Conservation (phyloP, 2,888 invertebrate genomes). For the Sphaeridia pumilis region DNA sequence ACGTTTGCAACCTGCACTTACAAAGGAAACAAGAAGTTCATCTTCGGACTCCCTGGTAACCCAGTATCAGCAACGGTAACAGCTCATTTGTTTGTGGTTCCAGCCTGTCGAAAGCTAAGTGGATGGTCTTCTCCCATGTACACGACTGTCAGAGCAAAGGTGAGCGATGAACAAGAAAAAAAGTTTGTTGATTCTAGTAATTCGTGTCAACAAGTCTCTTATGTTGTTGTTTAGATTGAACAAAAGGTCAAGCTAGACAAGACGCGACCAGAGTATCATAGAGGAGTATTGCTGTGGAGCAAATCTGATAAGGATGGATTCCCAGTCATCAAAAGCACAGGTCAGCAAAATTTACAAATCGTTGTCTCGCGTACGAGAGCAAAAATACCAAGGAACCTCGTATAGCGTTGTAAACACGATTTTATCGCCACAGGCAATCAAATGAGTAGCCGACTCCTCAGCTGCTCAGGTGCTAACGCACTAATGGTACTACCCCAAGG, state of each 20-base stretch:
- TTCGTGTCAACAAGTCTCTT: too few species aligned
- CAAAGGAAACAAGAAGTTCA: slow-evolving; percentile 52
- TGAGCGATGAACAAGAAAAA: slow-evolving; percentile 38
- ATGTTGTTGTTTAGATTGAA: slow-evolving; percentile 42
- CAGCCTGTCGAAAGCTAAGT: slow-evolving; percentile 55
- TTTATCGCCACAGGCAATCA: slow-evolving; percentile 71
- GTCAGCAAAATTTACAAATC: too few species aligned
- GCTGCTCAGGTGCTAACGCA: slow-evolving; percentile 64
- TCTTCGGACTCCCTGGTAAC: slow-evolving; percentile 84
- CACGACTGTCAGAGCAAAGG: slow-evolving; percentile 44
- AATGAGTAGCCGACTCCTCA: slow-evolving; percentile 73
- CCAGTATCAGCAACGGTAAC: slow-evolving; percentile 92
- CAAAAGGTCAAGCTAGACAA: slow-evolving; percentile 53
- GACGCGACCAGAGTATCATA: slow-evolving; percentile 71
- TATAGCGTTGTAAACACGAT: too few species aligned
- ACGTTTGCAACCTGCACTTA: slow-evolving; percentile 73
- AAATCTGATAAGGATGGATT: slow-evolving; percentile 41
- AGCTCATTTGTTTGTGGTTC: slow-evolving; percentile 69
- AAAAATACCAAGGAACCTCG: too few species aligned
- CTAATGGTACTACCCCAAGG: slow-evolving; percentile 57
- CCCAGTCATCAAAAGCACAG: slow-evolving; percentile 45
- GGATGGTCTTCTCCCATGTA: slow-evolving; percentile 43
- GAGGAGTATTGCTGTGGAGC: slow-evolving; percentile 50
- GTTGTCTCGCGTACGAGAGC: too few species aligned
- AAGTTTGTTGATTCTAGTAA: too few species aligned